Evolutionary conservation across 1,140 invertebrate genomes (phyloP).

Genomic region (Stegodyphus mimosarum): DNA sequence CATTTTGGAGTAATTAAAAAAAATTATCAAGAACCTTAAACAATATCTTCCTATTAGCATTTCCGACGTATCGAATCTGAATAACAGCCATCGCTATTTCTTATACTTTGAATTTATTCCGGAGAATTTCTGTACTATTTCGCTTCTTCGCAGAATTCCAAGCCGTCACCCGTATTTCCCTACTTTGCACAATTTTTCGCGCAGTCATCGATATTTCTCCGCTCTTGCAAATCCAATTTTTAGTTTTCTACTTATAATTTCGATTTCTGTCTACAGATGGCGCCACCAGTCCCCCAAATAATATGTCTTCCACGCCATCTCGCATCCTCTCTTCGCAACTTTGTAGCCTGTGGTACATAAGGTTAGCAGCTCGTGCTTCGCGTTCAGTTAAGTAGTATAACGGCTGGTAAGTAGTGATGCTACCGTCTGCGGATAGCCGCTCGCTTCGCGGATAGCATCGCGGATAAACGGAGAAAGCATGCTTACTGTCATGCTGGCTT

Average conservation of each 20-base stretch:
- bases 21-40: no score
- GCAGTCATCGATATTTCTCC: no score
- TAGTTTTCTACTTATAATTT: background rate
- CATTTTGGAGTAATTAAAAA: no score
- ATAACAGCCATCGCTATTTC: no score
- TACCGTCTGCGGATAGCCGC: background rate
- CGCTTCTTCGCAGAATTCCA: no score
- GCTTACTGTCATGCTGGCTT: slow-evolving; percentile 41
- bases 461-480: background rate
- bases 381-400: background rate
- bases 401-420: background rate
- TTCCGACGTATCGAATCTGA: no score
- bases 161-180: no score
- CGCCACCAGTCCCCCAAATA: background rate
- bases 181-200: no score
- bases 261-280: background rate
- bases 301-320: background rate
- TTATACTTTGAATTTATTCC: no score
- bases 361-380: background rate
- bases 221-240: no score
- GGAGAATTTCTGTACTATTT: no score
- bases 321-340: background rate
- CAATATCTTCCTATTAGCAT: no score
- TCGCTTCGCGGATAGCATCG: background rate
- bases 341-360: background rate